Base-by-base conservation (phyloP, 92 coral and sea anemone species). In the Zoanthus sansibaricus region DNA sequence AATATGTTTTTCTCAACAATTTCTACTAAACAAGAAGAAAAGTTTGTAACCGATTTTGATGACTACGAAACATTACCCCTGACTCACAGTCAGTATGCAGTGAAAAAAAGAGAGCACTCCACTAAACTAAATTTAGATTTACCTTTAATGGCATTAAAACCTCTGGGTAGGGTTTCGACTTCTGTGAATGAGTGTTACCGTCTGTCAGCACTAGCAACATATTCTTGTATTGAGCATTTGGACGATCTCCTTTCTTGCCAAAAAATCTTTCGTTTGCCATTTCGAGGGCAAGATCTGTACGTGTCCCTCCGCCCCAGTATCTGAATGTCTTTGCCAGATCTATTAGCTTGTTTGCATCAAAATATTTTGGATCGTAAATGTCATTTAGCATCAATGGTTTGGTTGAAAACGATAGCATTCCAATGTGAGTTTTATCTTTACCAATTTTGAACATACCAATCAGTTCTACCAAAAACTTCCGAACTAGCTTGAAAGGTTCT, bases 251-350 rank as follows among this genome's bases (percentile, higher is more conserved):
- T 9, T 64, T 52, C 7, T 51, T 66, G 75, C 6, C n/a, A 62
- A 4, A 93, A 17, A 88, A 83, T n/a, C 52, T 70, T 1, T 51
- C 72, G 17, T 88, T 71, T 42, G 94, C 96, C 76, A 31, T 83
- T 17, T 37, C 25, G 25, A 93, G 92, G 9, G 96, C 96, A 15
- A 76, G 32, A 31, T 91, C 90, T 16, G 95, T 93, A 9, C 88
- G 66, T 0, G 95, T 93, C 7, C 87, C 74, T 0, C 95, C 95
- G 9, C 71, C 54, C 14, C 32, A 69, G 80, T 88, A 91, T 5
- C 69, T 64, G 83, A 88, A 74, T 0, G 70, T 71, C 64, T 46
- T 30, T 4, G 85, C 79, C 13, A 89, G 84, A 6, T 86, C 44
- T 32, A 78, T 55, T 46, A 93, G 74, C 11, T 66, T 83, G 10